phyloP scores from a whole-genome alignment of 2,797 vertebrate species.

The Sylvia borin region DNA sequence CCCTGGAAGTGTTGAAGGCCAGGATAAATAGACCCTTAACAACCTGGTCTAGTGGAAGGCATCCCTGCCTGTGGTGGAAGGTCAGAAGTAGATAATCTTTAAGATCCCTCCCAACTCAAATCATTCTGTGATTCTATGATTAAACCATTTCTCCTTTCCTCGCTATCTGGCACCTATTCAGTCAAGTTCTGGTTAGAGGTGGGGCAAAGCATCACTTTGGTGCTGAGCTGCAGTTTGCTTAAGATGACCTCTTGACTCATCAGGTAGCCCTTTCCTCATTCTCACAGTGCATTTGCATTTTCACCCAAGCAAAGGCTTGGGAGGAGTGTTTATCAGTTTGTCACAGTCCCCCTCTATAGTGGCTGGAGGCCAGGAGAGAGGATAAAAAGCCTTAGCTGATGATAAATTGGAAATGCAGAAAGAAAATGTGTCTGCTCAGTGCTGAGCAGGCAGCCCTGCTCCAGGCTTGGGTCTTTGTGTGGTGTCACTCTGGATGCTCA shows the following conservation, averaged over 20 bases:
- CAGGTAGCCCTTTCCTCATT: background rate
- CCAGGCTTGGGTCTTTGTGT: background rate
- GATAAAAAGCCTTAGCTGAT: background rate
- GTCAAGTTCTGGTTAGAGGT: background rate
- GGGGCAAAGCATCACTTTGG: fast-evolving
- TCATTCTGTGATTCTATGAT: background rate
- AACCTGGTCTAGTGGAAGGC: background rate
- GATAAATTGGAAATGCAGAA: constrained; percentile 3
- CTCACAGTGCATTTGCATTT: fast-evolving
- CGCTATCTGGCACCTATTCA: background rate
- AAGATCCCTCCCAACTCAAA: background rate
- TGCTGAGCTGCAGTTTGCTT: background rate
- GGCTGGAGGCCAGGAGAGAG: constrained; percentile 17
- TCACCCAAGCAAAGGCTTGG: background rate
- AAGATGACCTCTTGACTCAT: fast-evolving
- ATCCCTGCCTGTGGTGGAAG: fast-evolving
- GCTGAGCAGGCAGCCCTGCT: background rate
- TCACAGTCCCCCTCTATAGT: background rate
- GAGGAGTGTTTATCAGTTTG: constrained; percentile 17
- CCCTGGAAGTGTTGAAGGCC: background rate
- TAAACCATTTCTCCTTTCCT: background rate
- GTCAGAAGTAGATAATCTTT: background rate
- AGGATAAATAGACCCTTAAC: too few relatives aligned
- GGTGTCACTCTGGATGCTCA: background rate
- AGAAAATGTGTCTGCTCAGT: background rate